Base-by-base conservation (phyloP, 2,113 vertebrate species). In the Archocentrus centrarchus region DNA sequence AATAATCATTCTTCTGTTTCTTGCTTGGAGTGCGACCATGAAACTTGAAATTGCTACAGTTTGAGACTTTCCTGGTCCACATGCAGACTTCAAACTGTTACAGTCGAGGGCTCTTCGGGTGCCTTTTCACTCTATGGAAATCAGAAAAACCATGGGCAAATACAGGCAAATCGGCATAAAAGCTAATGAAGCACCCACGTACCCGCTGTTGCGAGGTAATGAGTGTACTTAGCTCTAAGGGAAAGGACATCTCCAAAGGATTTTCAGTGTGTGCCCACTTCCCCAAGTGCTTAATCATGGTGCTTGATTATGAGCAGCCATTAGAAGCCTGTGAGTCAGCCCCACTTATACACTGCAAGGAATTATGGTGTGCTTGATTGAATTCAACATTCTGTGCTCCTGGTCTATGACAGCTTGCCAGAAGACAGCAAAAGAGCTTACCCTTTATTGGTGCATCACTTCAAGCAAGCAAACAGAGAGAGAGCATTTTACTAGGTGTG, bases 241-340 rank as follows among this genome's bases (percentile, higher is more conserved):
- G 86, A 94, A 91, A 92, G 93, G 91, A 93, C 90, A 88, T 93
- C 91, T 92, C 93, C 85, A 92, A 94, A 91, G 91, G 90, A 88
- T 90, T 93, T 91, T 92, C 86, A 91, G 83, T 89, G 89, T 93
- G 89, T 88, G 93, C 92, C 92, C 90, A 92, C 92, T 94, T 93
- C 88, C 82, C 93, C 83, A 84, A 94, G 94, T 94, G 92, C 92
- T 91, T 94, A 94, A 94, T 94, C 93, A 94, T 85, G 90, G 92
- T 93, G 92, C 94, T 95, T 94, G 93, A 94, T 95, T 93, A 94
- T 92, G 91, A 93, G 88, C 91, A 91, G 87, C 91, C 93, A 94
- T 94, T 95, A 94, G 88, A 86, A 83, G 89, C 87, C 89, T 90
- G 91, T 92, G 90, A 93, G 84, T 94, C 90, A 92, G 89, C 84